Conservation (phyloP, 2,888 invertebrate genomes). For the Latrodectus elegans region DNA sequence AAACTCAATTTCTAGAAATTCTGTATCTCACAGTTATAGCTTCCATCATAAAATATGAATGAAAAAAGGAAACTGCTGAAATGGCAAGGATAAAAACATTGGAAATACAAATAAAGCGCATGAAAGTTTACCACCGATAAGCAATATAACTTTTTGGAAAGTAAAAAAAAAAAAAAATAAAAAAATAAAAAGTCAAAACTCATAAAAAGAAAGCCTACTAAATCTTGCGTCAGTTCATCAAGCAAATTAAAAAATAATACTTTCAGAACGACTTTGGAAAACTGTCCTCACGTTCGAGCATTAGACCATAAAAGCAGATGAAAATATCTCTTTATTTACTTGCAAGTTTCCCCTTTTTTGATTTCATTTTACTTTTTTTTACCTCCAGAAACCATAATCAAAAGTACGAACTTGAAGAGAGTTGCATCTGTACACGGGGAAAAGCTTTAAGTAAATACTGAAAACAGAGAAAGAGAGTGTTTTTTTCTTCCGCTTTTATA, state of each 20-base stretch:
- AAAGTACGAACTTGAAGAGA: slow-evolving; percentile 12
- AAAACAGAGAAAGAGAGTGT: not conserved
- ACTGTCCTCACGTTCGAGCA: slow-evolving; percentile 36
- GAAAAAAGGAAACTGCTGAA: not conserved
- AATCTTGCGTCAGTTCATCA: slow-evolving; percentile 31
- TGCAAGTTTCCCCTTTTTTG: not conserved
- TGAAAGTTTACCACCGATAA: not conserved
- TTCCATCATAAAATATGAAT: not conserved
- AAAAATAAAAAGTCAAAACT: not conserved
- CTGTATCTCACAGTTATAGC: not conserved
- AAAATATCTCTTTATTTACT: slow-evolving; percentile 9
- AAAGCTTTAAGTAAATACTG: slow-evolving; percentile 18
- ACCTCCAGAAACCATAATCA: slow-evolving; percentile 17
- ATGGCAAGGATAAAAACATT: not conserved
- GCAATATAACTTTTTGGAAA: not conserved
- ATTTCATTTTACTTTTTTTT: not conserved
- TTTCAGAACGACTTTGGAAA: slow-evolving; percentile 16
- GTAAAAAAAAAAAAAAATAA: not conserved
- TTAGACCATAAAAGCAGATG: slow-evolving; percentile 33
- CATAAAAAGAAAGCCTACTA: not conserved
- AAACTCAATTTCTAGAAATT: not conserved
- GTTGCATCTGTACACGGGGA: not conserved
- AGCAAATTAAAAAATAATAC: slow-evolving; percentile 53
- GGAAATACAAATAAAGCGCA: slow-evolving; percentile 2
- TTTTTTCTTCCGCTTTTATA: not conserved